These are phyloP conservation scores for Polyploca ridens DNA, from an alignment of 2,888 invertebrate genomes.

Conservation along the genomic window DNA sequence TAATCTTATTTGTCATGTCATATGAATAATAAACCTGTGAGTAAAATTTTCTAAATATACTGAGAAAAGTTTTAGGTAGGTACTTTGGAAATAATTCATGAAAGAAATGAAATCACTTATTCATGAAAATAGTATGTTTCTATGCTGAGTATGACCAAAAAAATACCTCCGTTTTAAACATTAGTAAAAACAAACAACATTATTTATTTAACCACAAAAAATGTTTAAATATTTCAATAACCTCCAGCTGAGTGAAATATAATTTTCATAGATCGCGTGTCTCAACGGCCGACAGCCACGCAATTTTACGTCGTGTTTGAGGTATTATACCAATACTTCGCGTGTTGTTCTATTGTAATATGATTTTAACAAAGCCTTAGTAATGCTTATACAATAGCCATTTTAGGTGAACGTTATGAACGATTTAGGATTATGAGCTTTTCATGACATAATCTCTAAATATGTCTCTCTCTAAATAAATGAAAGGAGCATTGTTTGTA, in stretches of 20 bases:
- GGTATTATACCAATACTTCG: constrained; percentile 72
- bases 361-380: constrained; percentile 71
- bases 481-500: not conserved
- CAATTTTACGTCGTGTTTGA: constrained; percentile 54
- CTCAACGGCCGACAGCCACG: constrained; percentile 52
- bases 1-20: no score
- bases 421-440: constrained; percentile 58
- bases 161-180: not conserved
- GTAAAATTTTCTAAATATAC: no score
- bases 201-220: constrained; percentile 5
- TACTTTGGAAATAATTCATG: no score
- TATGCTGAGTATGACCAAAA: no score
- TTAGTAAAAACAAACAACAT: not conserved
- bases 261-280: constrained; percentile 62
- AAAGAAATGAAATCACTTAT: no score
- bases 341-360: constrained; percentile 76
- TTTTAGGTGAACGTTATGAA: constrained; percentile 66
- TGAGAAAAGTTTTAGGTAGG: no score
- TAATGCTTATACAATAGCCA: constrained; percentile 73
- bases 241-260: constrained; percentile 29
- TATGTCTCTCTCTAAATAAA: no score
- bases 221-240: constrained; percentile 21
- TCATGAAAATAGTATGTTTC: no score
- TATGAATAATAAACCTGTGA: no score
- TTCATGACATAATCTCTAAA: constrained; percentile 19